Conservation (phyloP, 2,888 invertebrate genomes). For the Pandemis heparana region DNA sequence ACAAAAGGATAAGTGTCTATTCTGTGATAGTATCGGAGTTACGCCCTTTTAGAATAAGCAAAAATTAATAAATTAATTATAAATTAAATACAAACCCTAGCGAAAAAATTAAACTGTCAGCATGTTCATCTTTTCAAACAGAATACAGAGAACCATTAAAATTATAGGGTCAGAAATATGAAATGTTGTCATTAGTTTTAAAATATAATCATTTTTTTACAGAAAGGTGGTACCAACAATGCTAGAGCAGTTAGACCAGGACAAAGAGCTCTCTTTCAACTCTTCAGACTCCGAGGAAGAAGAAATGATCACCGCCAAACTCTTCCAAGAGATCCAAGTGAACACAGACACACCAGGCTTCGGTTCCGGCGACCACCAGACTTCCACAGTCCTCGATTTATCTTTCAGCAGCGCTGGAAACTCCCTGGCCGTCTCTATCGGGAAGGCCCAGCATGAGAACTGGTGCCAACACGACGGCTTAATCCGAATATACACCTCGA, state of each 20-base stretch:
- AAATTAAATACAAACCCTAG: no score
- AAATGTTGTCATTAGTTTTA: no score
- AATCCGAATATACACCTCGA: conserved; percentile 67
- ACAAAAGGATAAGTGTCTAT: no score
- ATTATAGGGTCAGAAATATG: no score
- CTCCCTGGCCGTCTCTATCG: conserved; percentile 69
- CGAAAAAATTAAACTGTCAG: no score
- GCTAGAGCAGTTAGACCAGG: conserved; percentile 71
- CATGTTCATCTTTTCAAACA: no score
- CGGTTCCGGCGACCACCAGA: conserved; percentile 67
- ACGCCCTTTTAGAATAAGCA: no score
- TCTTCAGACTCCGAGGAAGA: conserved; percentile 78
- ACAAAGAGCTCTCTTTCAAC: conserved; percentile 56
- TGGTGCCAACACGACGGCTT: conserved; percentile 75
- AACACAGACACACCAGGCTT: conserved; percentile 51
- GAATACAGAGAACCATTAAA: no score
- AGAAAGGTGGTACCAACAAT: conserved; percentile 70
- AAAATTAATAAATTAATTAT: no score
- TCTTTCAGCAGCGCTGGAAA: conserved; percentile 74
- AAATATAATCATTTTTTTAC: not conserved
- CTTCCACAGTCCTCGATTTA: conserved; percentile 60
- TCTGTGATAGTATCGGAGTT: no score
- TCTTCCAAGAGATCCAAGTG: conserved; percentile 67
- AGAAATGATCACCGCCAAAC: conserved; percentile 61
- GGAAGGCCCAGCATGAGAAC: conserved; percentile 66